These are phyloP conservation scores for Heteromurus nitidus DNA, from an alignment of 2,888 invertebrate genomes.

Conservation along the genomic window DNA sequence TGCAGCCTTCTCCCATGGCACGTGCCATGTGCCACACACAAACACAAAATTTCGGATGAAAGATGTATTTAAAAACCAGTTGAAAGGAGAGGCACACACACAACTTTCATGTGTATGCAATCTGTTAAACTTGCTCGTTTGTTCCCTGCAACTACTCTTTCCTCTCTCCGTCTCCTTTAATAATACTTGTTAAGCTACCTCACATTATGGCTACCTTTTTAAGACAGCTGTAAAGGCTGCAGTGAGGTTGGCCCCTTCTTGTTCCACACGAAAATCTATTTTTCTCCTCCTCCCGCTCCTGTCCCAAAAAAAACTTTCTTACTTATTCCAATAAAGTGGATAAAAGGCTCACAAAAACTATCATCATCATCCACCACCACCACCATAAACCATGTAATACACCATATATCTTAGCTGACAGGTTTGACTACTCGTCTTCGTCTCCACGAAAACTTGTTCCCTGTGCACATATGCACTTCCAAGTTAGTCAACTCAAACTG, in stretches of 20 bases:
- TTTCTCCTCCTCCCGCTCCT: constrained; percentile 34
- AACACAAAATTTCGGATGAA: constrained; percentile 41
- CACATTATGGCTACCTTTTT: no score
- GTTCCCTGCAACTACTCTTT: not conserved
- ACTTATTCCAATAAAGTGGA: constrained; percentile 45
- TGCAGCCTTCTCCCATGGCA: constrained; percentile 49
- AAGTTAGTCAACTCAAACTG: no score
- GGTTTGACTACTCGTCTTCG: constrained; percentile 38
- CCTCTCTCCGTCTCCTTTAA: not conserved
- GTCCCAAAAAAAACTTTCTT: constrained; percentile 51
- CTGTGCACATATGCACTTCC: not conserved
- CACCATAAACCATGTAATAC: constrained; percentile 52
- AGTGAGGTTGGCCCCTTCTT: not conserved
- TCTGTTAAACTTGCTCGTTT: constrained; percentile 23
- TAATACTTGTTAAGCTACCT: not conserved
- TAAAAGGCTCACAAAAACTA: constrained; percentile 32
- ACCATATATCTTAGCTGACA: constrained; percentile 45
- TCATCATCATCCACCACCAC: constrained; percentile 43
- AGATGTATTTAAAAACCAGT: constrained; percentile 55
- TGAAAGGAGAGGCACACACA: constrained; percentile 25
- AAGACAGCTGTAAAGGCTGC: not conserved
- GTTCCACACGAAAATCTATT: not conserved
- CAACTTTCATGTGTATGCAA: constrained; percentile 49
- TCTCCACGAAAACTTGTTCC: constrained; percentile 1
- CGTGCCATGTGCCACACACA: constrained; percentile 66